These are phyloP conservation scores for Ceratoteleas bidentatus DNA, from an alignment of 1,140 invertebrate genomes.

Conservation along the genomic window DNA sequence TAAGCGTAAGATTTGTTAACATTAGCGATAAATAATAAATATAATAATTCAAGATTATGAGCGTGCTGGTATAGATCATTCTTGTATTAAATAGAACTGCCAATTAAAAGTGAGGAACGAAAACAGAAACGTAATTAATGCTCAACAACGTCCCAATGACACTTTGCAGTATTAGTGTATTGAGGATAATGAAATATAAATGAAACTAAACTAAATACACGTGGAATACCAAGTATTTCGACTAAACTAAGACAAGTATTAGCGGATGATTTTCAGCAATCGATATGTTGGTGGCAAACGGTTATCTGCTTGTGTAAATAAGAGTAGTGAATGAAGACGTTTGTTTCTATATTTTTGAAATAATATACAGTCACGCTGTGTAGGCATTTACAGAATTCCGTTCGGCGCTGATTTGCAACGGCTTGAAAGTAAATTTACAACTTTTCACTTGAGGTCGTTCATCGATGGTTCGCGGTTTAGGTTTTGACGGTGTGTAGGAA, in stretches of 20 bases:
- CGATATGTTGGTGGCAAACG: conserved; percentile 41
- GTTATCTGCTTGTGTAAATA: conserved; percentile 52
- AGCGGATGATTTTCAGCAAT: conserved; percentile 40
- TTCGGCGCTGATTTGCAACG: conserved; percentile 51
- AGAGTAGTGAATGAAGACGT: conserved; percentile 42
- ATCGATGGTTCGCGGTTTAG: conserved; percentile 25
- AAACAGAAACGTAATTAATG: conserved; percentile 71
- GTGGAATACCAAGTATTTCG: conserved; percentile 46
- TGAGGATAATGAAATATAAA: conserved; percentile 36
- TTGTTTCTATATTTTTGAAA: conserved; percentile 63
- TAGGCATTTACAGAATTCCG: conserved; percentile 30
- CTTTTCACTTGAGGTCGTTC: conserved; percentile 66
- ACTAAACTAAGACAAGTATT: conserved; percentile 41
- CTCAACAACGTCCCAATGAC: conserved; percentile 71
- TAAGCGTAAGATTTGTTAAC: conserved; percentile 57
- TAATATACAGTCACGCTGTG: conserved; percentile 43
- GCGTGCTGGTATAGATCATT: conserved; percentile 57
- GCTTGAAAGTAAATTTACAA: conserved; percentile 44
- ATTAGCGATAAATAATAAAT: conserved; percentile 36
- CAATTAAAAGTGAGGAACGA: too few relatives aligned
- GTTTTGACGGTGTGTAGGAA: conserved; percentile 77
- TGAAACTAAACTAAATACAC: conserved; percentile 49
- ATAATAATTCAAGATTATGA: conserved; percentile 35
- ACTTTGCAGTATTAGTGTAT: conserved; percentile 65
- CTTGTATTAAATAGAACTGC: conserved; percentile 78